A percentile compares a stretch with the other conserved stretches of the same genome.
These are phyloP conservation scores for Acromyrmex charruanus DNA, from an alignment of 1,140 invertebrate genomes.

Conservation along the genomic window DNA sequence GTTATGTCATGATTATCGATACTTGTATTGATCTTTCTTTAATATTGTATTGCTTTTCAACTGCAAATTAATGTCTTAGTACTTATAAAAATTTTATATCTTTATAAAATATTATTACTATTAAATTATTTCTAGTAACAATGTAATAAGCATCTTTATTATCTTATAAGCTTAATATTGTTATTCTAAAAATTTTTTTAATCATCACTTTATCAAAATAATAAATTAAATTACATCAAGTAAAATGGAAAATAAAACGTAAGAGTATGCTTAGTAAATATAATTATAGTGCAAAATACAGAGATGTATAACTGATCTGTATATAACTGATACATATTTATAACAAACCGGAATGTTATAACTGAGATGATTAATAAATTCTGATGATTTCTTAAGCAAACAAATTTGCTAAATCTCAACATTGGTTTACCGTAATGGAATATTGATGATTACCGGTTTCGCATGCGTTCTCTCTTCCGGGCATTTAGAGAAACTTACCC, in stretches of 20 bases:
- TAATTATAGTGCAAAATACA: background rate
- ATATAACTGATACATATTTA: conserved; percentile 1
- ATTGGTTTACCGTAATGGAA: conserved; percentile 71
- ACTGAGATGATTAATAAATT: conserved; percentile 10
- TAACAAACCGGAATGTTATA: background rate
- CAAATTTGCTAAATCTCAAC: conserved; percentile 70
- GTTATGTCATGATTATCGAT: background rate
- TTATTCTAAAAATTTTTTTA: background rate
- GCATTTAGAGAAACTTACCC: conserved; percentile 73
- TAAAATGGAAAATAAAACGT: background rate
- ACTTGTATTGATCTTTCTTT: background rate
- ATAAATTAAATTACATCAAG: conserved; percentile 17
- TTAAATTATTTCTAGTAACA: background rate
- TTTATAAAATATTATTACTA: background rate
- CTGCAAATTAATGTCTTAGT: background rate
- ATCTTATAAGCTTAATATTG: background rate
- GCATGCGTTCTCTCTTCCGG: conserved; percentile 70
- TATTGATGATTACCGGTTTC: conserved; percentile 74
- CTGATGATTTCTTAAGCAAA: conserved; percentile 29
- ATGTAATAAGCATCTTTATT: background rate
- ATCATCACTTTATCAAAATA: background rate
- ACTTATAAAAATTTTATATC: background rate
- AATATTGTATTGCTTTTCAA: background rate
- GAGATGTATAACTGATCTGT: background rate
- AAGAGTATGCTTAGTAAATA: background rate